These are phyloP conservation scores for Morinoia aosen DNA, from an alignment of 2,888 invertebrate genomes.

Conservation along the genomic window DNA sequence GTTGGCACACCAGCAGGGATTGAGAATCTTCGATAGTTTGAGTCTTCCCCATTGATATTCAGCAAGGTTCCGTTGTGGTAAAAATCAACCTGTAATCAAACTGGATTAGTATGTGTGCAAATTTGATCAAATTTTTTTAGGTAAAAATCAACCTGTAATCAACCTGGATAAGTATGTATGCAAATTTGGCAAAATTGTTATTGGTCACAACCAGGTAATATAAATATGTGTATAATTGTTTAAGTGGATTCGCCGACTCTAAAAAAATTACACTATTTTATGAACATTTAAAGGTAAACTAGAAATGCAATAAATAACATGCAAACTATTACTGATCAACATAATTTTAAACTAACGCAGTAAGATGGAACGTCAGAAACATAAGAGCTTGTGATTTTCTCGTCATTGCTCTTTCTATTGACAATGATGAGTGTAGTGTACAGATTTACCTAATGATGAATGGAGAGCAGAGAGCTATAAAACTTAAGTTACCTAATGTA, in stretches of 20 bases:
- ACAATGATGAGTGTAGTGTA: too few relatives aligned
- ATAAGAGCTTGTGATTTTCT: too few relatives aligned
- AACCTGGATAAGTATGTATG: not conserved
- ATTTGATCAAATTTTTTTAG: not conserved
- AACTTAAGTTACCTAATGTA: not conserved
- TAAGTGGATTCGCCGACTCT: too few relatives aligned
- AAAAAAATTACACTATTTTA: too few relatives aligned
- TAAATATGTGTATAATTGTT: too few relatives aligned
- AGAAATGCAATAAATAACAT: not conserved
- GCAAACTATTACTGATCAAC: not conserved
- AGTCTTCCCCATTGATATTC: not conserved
- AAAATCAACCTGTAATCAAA: not conserved
- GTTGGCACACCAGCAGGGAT: not conserved
- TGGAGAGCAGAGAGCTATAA: too few relatives aligned
- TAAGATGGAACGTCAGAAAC: not conserved
- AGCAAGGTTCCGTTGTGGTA: slow-evolving; percentile 34
- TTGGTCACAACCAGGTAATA: not conserved
- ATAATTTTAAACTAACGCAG: not conserved
- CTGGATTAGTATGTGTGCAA: too few relatives aligned
- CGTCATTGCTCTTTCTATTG: too few relatives aligned
- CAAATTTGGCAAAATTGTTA: not conserved
- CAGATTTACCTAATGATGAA: too few relatives aligned
- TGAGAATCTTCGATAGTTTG: not conserved
- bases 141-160: slow-evolving; percentile 13
- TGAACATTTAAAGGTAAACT: too few relatives aligned